These are phyloP conservation scores for Cheilosia variabilis DNA, from an alignment of 2,888 invertebrate genomes.

Conservation along the genomic window DNA sequence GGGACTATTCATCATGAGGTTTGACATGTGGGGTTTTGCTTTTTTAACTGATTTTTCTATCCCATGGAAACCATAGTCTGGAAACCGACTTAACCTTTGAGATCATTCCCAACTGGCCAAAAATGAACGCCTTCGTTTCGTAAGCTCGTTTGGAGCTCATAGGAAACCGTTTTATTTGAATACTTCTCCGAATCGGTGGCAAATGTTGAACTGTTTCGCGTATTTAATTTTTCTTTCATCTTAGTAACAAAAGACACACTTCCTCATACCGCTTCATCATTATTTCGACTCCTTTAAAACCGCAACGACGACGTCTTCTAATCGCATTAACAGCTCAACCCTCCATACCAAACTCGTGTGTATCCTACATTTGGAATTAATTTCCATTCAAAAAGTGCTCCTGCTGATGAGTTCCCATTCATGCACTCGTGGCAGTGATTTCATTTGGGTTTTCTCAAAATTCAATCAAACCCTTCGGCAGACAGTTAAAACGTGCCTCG, in stretches of 20 bases:
- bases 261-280: constrained; percentile 8
- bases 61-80: too few relatives aligned
- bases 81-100: too few relatives aligned
- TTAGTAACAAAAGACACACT: neutral
- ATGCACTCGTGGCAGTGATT: constrained; percentile 14
- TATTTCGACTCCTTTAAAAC: constrained; percentile 27
- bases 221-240: too few relatives aligned
- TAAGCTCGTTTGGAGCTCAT: too few relatives aligned
- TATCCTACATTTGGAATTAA: constrained; percentile 35
- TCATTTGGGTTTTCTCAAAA: constrained; percentile 48
- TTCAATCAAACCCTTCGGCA: constrained; percentile 64
- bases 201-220: too few relatives aligned
- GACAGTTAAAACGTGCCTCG: constrained; percentile 42
- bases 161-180: too few relatives aligned
- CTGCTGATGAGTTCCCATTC: constrained; percentile 9
- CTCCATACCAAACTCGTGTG: constrained; percentile 7
- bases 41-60: too few relatives aligned
- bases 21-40: too few relatives aligned
- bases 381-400: constrained; percentile 35
- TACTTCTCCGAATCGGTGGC: too few relatives aligned
- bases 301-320: constrained; percentile 11
- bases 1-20: too few relatives aligned
- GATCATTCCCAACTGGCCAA: too few relatives aligned
- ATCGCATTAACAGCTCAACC: constrained; percentile 51
- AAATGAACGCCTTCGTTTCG: too few relatives aligned